Conservation (phyloP, 2,888 invertebrate genomes). For the Oxycera nigricornis region DNA sequence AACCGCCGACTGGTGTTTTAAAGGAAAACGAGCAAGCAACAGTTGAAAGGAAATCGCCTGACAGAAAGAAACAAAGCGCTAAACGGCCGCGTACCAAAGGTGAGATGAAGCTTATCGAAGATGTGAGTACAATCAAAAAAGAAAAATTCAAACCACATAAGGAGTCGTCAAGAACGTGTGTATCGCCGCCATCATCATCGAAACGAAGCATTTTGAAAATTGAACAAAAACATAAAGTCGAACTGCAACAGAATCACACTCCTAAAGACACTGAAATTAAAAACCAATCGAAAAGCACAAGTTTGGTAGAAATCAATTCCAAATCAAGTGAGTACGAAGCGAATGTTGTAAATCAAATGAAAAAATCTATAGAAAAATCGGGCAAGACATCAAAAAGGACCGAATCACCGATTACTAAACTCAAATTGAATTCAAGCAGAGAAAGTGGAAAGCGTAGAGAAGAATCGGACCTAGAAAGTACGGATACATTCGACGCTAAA, state of each 20-base stretch:
- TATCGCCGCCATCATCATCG: background rate
- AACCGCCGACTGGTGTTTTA: background rate
- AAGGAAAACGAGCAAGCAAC: background rate
- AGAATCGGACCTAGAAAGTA: too few relatives aligned
- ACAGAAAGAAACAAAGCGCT: background rate
- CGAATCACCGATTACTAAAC: too few relatives aligned
- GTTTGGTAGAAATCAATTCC: too few relatives aligned
- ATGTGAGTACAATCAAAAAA: background rate
- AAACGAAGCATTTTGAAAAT: background rate
- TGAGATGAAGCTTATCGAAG: constrained; percentile 3
- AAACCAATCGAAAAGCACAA: background rate
- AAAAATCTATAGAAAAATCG: too few relatives aligned
- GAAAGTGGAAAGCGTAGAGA: too few relatives aligned
- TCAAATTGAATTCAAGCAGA: too few relatives aligned
- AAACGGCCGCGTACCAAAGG: constrained; percentile 1
- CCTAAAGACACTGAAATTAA: background rate
- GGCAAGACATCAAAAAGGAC: too few relatives aligned
- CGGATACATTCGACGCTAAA: too few relatives aligned
- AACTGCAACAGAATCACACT: background rate
- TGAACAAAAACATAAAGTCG: background rate
- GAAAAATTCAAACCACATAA: background rate
- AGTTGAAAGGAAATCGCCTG: background rate
- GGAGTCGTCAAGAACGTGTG: background rate
- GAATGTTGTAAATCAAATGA: too few relatives aligned
- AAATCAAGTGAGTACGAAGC: too few relatives aligned